Evolutionary conservation across 2,113 vertebrate species (phyloP).

Genomic region (Trematomus loennbergii): DNA sequence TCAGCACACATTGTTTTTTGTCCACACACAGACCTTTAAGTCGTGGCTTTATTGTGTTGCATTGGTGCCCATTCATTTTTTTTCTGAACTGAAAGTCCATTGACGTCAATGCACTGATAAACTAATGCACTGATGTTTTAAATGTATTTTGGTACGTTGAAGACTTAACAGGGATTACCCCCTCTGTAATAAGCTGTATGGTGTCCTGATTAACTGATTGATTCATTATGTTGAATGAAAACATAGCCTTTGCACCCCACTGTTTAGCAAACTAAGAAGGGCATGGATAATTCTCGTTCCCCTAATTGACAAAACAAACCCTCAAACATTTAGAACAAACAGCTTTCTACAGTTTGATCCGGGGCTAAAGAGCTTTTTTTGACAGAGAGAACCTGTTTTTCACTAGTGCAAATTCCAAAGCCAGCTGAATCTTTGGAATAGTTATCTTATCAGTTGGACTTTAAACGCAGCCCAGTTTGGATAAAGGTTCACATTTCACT

Average conservation of each 20-base stretch:
- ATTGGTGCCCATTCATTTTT: slow-evolving; percentile 6
- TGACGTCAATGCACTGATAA: background rate
- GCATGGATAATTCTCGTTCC: slow-evolving; percentile 8
- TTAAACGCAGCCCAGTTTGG: slow-evolving; percentile 60
- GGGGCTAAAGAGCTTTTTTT: background rate
- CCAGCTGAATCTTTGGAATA: slow-evolving; percentile 42
- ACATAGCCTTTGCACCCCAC: slow-evolving; percentile 41
- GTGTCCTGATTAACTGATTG: slow-evolving; percentile 39
- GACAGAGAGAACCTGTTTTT: slow-evolving; percentile 24
- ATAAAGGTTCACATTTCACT: slow-evolving; percentile 56
- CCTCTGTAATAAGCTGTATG: slow-evolving; percentile 25
- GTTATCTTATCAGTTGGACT: slow-evolving; percentile 79
- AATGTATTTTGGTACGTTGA: slow-evolving; percentile 29
- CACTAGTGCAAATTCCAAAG: slow-evolving; percentile 4
- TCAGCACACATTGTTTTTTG: slow-evolving; percentile 31
- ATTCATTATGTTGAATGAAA: slow-evolving; percentile 62
- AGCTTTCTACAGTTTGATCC: slow-evolving; percentile 6
- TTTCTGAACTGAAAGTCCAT: background rate
- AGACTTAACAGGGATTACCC: background rate
- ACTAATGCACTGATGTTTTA: slow-evolving; percentile 8
- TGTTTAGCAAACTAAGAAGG: slow-evolving; percentile 33
- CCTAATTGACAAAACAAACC: background rate
- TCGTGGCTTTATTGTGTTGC: slow-evolving; percentile 11
- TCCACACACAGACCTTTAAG: background rate
- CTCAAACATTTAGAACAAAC: slow-evolving; percentile 10